Conservation (phyloP, 2,113 vertebrate species). For the Bubo blakistoni region DNA sequence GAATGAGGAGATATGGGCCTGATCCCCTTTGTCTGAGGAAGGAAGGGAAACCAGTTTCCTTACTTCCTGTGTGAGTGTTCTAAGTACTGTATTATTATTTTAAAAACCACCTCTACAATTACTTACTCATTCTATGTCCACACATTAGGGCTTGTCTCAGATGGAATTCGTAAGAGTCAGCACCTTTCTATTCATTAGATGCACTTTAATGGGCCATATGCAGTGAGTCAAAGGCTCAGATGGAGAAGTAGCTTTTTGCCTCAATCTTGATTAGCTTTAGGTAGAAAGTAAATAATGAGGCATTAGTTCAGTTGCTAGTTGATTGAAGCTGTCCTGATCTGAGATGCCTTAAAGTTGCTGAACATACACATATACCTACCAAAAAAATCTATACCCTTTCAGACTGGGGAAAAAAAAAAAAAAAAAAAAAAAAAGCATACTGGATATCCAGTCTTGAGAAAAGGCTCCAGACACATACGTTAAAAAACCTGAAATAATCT, state of each 20-base stretch:
- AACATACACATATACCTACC: neutral
- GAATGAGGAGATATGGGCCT: neutral
- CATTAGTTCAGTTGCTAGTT: neutral
- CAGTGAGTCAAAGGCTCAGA: neutral
- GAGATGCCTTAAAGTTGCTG: neutral
- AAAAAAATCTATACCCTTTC: neutral
- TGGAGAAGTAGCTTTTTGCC: neutral
- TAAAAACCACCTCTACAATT: conserved; percentile 11
- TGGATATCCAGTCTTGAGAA: neutral
- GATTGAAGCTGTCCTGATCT: neutral
- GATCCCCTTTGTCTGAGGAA: neutral
- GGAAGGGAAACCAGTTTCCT: neutral
- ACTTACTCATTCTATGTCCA: neutral
- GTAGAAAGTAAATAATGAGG: neutral
- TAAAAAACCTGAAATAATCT: neutral
- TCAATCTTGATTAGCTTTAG: neutral
- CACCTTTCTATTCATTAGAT: neutral
- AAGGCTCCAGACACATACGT: neutral
- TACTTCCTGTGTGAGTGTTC: neutral
- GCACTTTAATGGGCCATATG: neutral
- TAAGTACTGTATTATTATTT: conserved; percentile 10
- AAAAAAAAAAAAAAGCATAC: neutral
- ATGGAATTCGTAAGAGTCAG: neutral
- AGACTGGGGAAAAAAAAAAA: neutral
- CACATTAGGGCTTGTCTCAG: neutral